Base-by-base conservation (phyloP, 1,140 invertebrate species). In the Zaprionus lachaisei region DNA sequence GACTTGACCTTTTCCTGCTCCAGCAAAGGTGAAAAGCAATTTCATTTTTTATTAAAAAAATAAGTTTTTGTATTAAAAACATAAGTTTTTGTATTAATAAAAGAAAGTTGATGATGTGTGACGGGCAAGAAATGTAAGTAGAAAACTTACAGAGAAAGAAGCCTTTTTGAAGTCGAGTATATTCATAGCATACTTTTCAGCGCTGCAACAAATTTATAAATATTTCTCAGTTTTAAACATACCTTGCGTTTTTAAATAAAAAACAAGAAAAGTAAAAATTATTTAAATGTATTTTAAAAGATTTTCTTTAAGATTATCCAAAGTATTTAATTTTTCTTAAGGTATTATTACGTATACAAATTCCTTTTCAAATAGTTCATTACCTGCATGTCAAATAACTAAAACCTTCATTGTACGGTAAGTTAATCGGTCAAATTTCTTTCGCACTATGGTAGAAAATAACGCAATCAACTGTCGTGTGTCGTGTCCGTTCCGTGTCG, bases 391-490 rank as follows among this genome's bases (percentile, higher is more conserved):
- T 24, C 20, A 51, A 49, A 49, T 49, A 49, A 49, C 47, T 12
- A 22, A 20, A 49, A 22, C 5, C 11, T 49, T 22, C 1, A 12
- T 49, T 20, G 0, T 49, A 20, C 20, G 20, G 20, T 14, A 12
- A 22, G 11, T 11, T 20, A 51, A 22, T n/a, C 51, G 64, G 47
- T 55, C 34, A 54, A 38, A 61, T 70, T 56, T 20, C 7, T 9
- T 62, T 63, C 31, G 31, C 17, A 41, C 58, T 41, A 24, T 41
- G 47, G 22, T 34, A n/a, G 41, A 60, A 69, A 69, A 64, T 75
- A 37, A 31, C 38, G 17, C 62, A 76, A 76, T 76, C 73, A 76
- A 76, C 38, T 49, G 26, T 24, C 47, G 47, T 22, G 20, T 22
- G 17, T 22, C 47, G 47, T n/a, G 6, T n/a, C 41, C 41, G 41